Percentiles rank a stretch among this genome's conserved stretches.
phyloP scores from a whole-genome alignment of 1,140 invertebrate genomes.

The Theocolax elegans region DNA sequence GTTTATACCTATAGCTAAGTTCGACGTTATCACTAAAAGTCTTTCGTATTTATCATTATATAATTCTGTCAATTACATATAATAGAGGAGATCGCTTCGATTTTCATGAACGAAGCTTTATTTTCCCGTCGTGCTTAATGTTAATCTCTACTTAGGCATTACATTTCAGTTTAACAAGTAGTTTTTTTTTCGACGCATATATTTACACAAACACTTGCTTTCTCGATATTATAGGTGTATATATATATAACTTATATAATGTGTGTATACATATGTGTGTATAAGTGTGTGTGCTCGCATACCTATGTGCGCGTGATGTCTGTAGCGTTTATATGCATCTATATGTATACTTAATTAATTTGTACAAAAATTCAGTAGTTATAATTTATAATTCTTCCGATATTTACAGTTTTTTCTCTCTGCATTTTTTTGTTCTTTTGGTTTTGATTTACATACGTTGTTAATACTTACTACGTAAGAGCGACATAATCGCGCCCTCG shows the following conservation, averaged over 20 bases:
- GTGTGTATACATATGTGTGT: no score
- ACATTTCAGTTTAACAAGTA: constrained; percentile 13
- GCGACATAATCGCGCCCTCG: no score
- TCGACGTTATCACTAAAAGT: constrained; percentile 41
- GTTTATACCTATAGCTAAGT: no score
- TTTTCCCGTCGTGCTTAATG: not conserved
- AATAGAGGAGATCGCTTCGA: constrained; percentile 3
- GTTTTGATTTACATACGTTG: constrained; percentile 26
- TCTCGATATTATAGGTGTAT: no score
- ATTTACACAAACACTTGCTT: constrained; percentile 18
- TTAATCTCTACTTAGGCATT: constrained; percentile 14
- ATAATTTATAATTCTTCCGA: not conserved
- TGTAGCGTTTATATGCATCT: no score
- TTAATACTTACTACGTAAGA: not conserved
- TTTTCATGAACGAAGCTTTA: not conserved
- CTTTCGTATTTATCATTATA: constrained; percentile 29
- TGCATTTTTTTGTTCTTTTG: not conserved
- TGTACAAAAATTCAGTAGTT: constrained; percentile 20
- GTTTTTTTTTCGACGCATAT: not conserved
- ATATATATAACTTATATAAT: constrained; percentile 10
- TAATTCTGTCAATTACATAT: not conserved
- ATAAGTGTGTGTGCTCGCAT: no score
- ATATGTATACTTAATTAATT: no score
- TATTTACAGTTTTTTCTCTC: constrained; percentile 25
- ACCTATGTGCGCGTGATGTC: no score